Base-by-base conservation (phyloP, 2,888 invertebrate genomes). In the Drosophila parthenogenetica region DNA sequence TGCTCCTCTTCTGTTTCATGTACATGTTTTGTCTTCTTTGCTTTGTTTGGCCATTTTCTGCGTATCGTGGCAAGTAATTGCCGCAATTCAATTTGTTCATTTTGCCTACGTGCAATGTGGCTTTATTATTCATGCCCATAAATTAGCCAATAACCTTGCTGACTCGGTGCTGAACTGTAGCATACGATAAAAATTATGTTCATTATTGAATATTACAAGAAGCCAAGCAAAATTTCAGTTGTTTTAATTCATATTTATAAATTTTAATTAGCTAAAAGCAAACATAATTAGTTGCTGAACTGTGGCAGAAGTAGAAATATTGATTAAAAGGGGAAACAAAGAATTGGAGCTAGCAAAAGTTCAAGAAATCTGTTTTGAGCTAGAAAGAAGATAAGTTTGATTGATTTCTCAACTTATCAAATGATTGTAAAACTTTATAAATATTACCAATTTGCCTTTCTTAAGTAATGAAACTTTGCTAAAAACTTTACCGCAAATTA, bases 11-110 rank as follows among this genome's bases (percentile, higher is more conserved):
- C 32, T 40, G 55, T 46, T 42, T 19, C 16, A 19, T 19, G 19
- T 19, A 19, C 19, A 19, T 19, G 19, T 14, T 43, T 19, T 51
- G 10, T 60, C 42, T 29, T 16, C 42, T 32, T 29, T 19, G 17
- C 42, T 39, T 29, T 29, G 29, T 51, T 22, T 35, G 45, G 40
- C 46, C 77, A 80, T 85, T 87, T 79, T 79, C 83, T 84, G 87
- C 89, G 89, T 84, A 88, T 70, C 83, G 81, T 88, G 83, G 83
- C 83, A 84, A 83, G 83, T 84, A 88, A 84, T 84, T 84, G 89
- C 80, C 78, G 87, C 83, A 88, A 88, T 84, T 84, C 89, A 84
- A 88, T 84, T 84, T 88, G 86, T 73, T 83, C 74, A 88, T 69
- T 79, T 79, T 67, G 86, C 62, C 83, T 86, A 82, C 81, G 81